phyloP scores from a whole-genome alignment of 2,113 vertebrate genomes.

The Microcebus jonahi region DNA sequence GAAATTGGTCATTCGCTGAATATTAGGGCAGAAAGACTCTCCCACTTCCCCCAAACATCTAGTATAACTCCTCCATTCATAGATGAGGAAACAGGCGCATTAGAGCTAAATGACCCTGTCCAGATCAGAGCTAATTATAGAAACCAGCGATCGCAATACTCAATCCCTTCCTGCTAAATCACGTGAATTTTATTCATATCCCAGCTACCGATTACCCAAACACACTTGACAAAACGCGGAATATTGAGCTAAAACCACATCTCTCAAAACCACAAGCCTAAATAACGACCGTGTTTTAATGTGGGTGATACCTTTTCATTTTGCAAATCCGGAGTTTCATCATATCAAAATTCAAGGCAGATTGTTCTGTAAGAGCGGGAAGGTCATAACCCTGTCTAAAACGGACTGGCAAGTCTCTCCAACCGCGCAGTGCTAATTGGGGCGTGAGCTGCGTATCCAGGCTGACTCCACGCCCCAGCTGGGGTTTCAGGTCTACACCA shows the following conservation, averaged over 20 bases:
- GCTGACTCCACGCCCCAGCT: not conserved
- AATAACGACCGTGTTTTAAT: conserved; percentile 9
- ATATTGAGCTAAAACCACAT: conserved; percentile 56
- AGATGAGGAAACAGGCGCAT: conserved; percentile 40
- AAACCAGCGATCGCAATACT: not conserved
- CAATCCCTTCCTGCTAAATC: conserved; percentile 43
- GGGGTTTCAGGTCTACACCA: not conserved
- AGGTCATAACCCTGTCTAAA: not conserved
- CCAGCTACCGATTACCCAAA: conserved; percentile 39
- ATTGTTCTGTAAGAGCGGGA: not conserved
- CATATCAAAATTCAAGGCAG: conserved; percentile 19
- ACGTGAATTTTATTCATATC: conserved; percentile 56
- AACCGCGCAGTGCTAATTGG: not conserved
- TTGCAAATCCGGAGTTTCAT: not conserved
- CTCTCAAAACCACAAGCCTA: conserved; percentile 38
- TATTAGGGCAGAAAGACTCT: not conserved
- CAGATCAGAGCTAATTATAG: conserved; percentile 38
- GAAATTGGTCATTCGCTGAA: not conserved
- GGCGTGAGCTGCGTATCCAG: not conserved
- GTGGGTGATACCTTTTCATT: conserved; percentile 36
- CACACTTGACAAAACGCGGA: not conserved
- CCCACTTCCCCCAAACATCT: not conserved
- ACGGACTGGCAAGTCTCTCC: not conserved
- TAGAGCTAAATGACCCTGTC: not conserved
- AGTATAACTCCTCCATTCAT: not conserved